phyloP scores from a whole-genome alignment of 2,888 invertebrate species.

The Callosobruchus maculatus region DNA sequence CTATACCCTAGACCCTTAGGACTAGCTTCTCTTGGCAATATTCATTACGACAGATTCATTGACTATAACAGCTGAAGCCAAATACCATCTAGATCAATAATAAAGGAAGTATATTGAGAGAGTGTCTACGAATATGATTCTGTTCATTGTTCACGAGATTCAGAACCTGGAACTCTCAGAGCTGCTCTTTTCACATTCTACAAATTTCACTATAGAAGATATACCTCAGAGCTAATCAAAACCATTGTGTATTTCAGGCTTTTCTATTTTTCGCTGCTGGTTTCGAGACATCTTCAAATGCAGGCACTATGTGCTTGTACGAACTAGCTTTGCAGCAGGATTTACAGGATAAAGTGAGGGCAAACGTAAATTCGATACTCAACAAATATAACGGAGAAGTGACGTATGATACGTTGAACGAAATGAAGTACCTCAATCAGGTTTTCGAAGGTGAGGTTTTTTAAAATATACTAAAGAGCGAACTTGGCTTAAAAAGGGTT shows the following conservation, averaged over 20 bases:
- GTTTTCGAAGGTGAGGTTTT: conserved; percentile 23
- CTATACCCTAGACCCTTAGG: too few relatives aligned
- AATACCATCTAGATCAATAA: too few relatives aligned
- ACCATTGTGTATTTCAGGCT: conserved; percentile 43
- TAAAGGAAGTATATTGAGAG: too few relatives aligned
- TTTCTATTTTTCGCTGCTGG: conserved; percentile 59
- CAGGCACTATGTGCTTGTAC: conserved; percentile 56
- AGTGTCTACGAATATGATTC: too few relatives aligned
- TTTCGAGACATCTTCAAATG: conserved; percentile 59
- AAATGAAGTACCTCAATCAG: conserved; percentile 50
- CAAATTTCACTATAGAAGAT: not conserved
- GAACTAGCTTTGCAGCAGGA: conserved; percentile 50
- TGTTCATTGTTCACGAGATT: too few relatives aligned
- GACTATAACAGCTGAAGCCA: too few relatives aligned
- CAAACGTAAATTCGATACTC: conserved; percentile 42
- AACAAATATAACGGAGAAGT: conserved; percentile 39
- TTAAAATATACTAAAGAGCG: too few relatives aligned
- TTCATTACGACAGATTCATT: too few relatives aligned
- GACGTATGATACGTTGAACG: conserved; percentile 46
- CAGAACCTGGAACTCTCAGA: not conserved
- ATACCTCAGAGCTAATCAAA: not conserved
- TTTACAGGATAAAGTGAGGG: conserved; percentile 47
- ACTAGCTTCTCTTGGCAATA: too few relatives aligned
- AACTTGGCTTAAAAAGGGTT: too few relatives aligned
- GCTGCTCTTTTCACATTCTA: not conserved